Evolutionary conservation across 2,888 invertebrate genomes (phyloP).

Genomic region (Branchipolynoe longqiensis): DNA sequence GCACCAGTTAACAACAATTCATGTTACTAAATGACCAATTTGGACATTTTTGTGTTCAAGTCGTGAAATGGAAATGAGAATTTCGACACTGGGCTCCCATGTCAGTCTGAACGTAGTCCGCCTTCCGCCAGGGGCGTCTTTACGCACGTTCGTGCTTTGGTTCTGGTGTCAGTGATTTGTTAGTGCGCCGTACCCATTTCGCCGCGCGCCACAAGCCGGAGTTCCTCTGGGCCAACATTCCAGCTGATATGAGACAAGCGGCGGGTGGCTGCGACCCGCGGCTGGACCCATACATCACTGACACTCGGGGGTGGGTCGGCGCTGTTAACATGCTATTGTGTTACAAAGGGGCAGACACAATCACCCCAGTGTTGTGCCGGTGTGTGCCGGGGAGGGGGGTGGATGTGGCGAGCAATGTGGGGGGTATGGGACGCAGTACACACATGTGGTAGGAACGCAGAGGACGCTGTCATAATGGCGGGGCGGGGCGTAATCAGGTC

Average conservation of each 20-base stretch:
- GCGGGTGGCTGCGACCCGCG: neutral
- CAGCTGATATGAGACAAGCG: slow-evolving; percentile 35
- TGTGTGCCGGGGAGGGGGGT: neutral
- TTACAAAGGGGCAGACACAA: slow-evolving; percentile 17
- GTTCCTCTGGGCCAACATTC: slow-evolving; percentile 1
- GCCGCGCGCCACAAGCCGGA: neutral
- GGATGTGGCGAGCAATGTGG: neutral
- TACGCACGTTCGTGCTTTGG: too few relatives aligned
- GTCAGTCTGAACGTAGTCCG: too few relatives aligned
- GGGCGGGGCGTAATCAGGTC: neutral
- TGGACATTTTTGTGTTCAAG: too few relatives aligned
- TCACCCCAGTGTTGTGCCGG: neutral
- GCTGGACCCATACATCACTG: slow-evolving; percentile 17
- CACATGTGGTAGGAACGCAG: neutral
- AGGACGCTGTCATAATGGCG: neutral
- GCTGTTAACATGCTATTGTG: slow-evolving; percentile 39
- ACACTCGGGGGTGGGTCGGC: slow-evolving; percentile 8
- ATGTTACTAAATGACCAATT: too few relatives aligned
- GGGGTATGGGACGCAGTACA: neutral
- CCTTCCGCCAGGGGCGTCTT: too few relatives aligned
- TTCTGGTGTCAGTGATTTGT: too few relatives aligned
- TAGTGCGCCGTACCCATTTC: too few relatives aligned
- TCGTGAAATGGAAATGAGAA: too few relatives aligned
- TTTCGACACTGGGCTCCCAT: too few relatives aligned
- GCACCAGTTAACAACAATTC: too few relatives aligned